Conservation (phyloP, 2,888 invertebrate species). For the Lasioglossum oenotherae region DNA sequence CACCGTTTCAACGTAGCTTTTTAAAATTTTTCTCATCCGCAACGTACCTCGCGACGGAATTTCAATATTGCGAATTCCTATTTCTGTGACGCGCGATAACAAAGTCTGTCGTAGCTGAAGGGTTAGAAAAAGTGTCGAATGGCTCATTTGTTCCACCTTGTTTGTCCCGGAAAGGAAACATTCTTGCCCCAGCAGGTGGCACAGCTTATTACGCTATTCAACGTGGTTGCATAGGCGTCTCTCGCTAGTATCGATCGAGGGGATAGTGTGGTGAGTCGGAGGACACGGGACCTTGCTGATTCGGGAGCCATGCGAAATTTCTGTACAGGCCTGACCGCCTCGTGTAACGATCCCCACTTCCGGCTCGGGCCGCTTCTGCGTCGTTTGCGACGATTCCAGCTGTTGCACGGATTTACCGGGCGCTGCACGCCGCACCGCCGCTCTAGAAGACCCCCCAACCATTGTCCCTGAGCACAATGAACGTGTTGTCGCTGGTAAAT, state of each 20-base stretch:
- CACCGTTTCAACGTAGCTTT: no score
- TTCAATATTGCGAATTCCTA: not conserved
- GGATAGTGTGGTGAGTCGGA: not conserved
- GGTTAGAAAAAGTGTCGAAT: not conserved
- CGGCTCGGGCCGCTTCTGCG: constrained; percentile 43
- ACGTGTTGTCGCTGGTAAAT: constrained; percentile 41
- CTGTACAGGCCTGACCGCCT: constrained; percentile 37
- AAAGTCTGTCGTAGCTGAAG: not conserved
- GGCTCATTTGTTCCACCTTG: not conserved
- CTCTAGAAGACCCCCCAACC: constrained; percentile 30
- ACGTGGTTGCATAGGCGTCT: constrained; percentile 18
- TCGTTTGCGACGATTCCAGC: constrained; percentile 56
- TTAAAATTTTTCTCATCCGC: no score
- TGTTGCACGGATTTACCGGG: constrained; percentile 57
- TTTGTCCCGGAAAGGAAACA: not conserved
- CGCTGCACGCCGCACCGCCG: constrained; percentile 5
- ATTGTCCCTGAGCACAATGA: constrained; percentile 51
- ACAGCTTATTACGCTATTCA: not conserved
- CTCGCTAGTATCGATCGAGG: constrained; percentile 58
- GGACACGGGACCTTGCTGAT: constrained; percentile 14
- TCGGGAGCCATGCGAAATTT: constrained; percentile 47
- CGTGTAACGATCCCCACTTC: constrained; percentile 60
- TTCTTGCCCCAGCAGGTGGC: not conserved
- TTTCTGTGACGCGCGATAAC: not conserved
- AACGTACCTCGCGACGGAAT: not conserved